Percentiles rank a stretch among this genome's conserved stretches.
These are phyloP conservation scores for Leucophora obtusa DNA, from an alignment of 2,888 invertebrate genomes.

Conservation along the genomic window DNA sequence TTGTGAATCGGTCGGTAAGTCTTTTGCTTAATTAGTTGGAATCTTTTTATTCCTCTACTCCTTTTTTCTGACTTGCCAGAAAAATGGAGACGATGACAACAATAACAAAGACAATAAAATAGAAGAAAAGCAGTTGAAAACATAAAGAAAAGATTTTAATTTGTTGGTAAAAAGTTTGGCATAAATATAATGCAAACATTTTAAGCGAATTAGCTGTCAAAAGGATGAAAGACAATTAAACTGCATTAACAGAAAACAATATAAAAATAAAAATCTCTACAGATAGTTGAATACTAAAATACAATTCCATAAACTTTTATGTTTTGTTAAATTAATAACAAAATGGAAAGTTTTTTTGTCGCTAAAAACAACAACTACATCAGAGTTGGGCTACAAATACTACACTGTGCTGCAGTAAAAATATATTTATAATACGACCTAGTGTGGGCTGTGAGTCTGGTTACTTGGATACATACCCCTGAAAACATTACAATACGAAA, in stretches of 20 bases:
- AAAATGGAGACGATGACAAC: background rate
- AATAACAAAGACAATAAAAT: background rate
- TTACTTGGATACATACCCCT: too few species aligned
- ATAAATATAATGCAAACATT: slow-evolving; percentile 15
- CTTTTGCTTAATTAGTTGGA: slow-evolving; percentile 1
- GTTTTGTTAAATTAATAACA: background rate
- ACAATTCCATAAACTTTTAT: background rate
- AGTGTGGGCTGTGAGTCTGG: too few species aligned
- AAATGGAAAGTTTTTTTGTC: background rate
- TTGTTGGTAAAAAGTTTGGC: slow-evolving; percentile 27
- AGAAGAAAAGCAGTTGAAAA: background rate
- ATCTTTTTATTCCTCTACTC: too few species aligned
- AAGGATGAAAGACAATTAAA: background rate
- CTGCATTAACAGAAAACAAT: background rate
- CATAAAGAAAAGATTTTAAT: slow-evolving; percentile 24
- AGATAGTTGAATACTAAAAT: background rate
- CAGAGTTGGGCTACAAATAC: too few species aligned
- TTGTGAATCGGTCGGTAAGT: too few species aligned
- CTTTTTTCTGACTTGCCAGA: background rate
- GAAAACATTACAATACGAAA: too few species aligned
- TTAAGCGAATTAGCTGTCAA: slow-evolving; percentile 40
- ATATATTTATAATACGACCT: too few species aligned
- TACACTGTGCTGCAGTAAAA: too few species aligned
- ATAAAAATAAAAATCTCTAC: background rate
- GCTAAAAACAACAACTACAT: background rate